phyloP scores from a whole-genome alignment of 2,797 vertebrate species.

The Microctenopoma lineatum region DNA sequence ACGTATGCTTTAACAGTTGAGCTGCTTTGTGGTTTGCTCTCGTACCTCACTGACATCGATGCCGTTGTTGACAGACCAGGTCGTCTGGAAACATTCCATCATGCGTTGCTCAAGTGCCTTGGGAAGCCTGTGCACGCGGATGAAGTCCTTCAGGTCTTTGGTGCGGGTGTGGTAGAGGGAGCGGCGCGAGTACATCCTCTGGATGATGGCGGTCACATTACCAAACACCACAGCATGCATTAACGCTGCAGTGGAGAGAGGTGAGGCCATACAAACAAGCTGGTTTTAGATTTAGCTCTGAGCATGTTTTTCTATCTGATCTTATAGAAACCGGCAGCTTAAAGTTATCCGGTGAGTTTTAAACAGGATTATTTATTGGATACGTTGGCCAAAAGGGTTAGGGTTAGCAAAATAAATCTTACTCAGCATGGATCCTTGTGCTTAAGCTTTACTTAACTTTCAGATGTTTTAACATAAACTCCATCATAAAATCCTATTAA shows the following conservation, averaged over 20 bases:
- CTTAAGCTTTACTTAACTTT: too few relatives aligned
- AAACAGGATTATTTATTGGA: background rate
- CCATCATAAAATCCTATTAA: background rate
- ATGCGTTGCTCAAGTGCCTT: constrained; percentile 89
- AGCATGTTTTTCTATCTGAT: too few relatives aligned
- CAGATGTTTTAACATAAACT: too few relatives aligned
- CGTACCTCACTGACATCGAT: constrained; percentile 85
- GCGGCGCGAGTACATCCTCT: constrained; percentile 79
- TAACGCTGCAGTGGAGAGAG: constrained; percentile 55
- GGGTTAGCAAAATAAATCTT: too few relatives aligned
- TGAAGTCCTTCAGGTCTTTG: constrained; percentile 81
- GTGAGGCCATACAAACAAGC: background rate
- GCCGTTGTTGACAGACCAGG: constrained; percentile 96
- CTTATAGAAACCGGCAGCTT: background rate
- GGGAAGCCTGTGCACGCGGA: constrained; percentile 76
- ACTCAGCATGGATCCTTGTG: too few relatives aligned
- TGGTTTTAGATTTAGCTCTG: background rate
- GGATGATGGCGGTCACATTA: constrained; percentile 85
- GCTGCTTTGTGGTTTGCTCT: background rate
- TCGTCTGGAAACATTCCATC: constrained; percentile 97
- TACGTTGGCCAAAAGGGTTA: background rate
- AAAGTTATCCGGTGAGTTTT: background rate
- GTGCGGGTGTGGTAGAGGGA: constrained; percentile 80
- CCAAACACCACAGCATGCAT: constrained; percentile 82
- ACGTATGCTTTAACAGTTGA: too few relatives aligned